A percentile compares a stretch with the other conserved stretches of the same genome.
Conservation (phyloP, 2,888 invertebrate species). For the Arrhopalites spinosus region DNA sequence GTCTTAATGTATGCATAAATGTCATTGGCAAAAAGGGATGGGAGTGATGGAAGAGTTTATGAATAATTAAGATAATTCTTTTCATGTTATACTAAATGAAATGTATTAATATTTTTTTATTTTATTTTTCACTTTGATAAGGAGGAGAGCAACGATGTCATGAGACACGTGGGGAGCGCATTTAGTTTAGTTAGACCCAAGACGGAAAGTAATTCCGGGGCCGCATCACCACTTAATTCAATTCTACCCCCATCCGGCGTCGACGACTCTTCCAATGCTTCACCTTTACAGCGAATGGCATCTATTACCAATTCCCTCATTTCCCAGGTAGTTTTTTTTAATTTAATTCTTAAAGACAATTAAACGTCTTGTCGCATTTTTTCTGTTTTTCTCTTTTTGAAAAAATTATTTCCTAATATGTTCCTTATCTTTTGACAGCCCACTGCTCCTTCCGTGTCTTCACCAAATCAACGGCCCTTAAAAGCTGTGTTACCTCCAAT, state of each 20-base stretch:
- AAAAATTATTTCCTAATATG: background rate
- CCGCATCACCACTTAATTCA: slow-evolving; percentile 65
- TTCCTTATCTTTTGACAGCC: slow-evolving; percentile 61
- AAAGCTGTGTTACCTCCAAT: slow-evolving; percentile 97
- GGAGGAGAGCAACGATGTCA: slow-evolving; percentile 64
- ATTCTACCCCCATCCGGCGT: slow-evolving; percentile 72
- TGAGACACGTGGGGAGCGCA: slow-evolving; percentile 78
- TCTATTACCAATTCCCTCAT: slow-evolving; percentile 96
- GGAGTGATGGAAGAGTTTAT: slow-evolving; percentile 28
- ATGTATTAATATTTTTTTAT: too few species aligned
- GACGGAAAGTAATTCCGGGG: slow-evolving; percentile 64
- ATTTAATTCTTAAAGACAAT: background rate
- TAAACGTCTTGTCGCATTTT: slow-evolving; percentile 6
- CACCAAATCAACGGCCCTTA: slow-evolving; percentile 82
- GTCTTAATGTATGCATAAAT: slow-evolving; percentile 32
- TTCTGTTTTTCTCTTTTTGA: background rate
- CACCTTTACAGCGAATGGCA: slow-evolving; percentile 95
- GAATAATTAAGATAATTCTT: slow-evolving; percentile 33
- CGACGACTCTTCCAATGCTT: slow-evolving; percentile 78
- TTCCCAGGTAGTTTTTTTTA: slow-evolving; percentile 66
- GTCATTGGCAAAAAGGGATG: slow-evolving; percentile 9
- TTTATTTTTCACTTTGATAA: slow-evolving; percentile 40
- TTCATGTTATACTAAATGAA: too few species aligned
- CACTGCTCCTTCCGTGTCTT: slow-evolving; percentile 81
- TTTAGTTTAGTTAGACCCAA: slow-evolving; percentile 88